Evolutionary conservation across 2,797 vertebrate genomes (phyloP).

Genomic region (Hoplostethus atlanticus): DNA sequence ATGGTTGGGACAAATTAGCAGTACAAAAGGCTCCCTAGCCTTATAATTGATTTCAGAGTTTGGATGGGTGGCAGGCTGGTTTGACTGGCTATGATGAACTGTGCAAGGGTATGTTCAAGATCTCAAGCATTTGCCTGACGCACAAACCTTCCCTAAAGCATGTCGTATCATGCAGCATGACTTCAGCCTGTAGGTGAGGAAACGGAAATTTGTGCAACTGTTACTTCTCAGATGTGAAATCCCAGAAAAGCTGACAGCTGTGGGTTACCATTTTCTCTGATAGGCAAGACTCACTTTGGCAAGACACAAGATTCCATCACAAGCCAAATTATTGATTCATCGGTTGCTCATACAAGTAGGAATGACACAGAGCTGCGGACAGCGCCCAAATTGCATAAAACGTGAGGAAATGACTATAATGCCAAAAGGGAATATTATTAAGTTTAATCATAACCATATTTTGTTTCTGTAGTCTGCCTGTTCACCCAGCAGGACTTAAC

Average conservation of each 20-base stretch:
- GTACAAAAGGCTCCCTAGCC: no score
- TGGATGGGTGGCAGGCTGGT: conserved; percentile 55
- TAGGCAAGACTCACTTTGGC: background rate
- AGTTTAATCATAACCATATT: background rate
- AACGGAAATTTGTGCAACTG: conserved; percentile 22
- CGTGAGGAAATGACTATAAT: background rate
- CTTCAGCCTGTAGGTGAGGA: conserved; percentile 45
- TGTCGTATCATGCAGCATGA: conserved; percentile 15
- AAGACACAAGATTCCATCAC: background rate
- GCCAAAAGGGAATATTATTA: background rate
- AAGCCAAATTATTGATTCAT: background rate
- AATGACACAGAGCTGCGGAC: background rate
- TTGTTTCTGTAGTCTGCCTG: background rate
- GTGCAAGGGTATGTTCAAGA: conserved; percentile 40
- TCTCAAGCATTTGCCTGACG: background rate
- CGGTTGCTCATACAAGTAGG: background rate
- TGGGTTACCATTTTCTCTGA: no score
- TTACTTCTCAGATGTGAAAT: background rate
- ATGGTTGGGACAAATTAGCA: conserved; percentile 32
- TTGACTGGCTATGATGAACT: conserved; percentile 44
- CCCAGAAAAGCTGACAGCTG: background rate
- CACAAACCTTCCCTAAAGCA: conserved; percentile 21
- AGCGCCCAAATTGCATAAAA: background rate
- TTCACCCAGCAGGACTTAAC: no score
- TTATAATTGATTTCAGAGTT: background rate